A percentile compares a stretch with the other conserved stretches of the same genome.
Evolutionary conservation across 1,140 invertebrate species (phyloP).

Genomic region (Atta colombica): DNA sequence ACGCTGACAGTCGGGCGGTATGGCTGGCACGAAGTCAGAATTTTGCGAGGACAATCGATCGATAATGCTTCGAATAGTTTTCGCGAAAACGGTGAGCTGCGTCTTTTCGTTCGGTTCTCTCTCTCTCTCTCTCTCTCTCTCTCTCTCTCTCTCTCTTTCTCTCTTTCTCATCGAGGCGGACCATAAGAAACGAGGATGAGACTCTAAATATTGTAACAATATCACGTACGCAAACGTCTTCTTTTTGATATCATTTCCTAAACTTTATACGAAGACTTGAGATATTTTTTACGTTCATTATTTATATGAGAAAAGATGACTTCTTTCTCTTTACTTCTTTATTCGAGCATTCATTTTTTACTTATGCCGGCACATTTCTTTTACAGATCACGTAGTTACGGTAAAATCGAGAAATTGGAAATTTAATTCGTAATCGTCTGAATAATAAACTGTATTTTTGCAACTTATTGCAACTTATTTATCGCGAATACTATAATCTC

Average conservation of each 20-base stretch:
- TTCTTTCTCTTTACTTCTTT: neutral
- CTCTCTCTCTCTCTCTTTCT: no score
- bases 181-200: neutral
- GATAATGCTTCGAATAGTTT: constrained; percentile 59
- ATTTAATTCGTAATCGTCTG: neutral
- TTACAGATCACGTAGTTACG: neutral
- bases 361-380: neutral
- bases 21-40: constrained; percentile 48
- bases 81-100: constrained; percentile 41
- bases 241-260: neutral
- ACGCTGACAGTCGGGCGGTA: constrained; percentile 38
- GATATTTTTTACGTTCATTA: neutral
- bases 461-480: neutral
- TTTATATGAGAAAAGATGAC: neutral
- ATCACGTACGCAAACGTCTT: neutral
- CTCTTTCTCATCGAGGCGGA: neutral
- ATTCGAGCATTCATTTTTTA: neutral
- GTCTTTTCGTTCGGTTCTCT: constrained; percentile 45
- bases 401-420: neutral
- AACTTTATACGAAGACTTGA: neutral
- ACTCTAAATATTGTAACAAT: neutral
- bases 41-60: constrained; percentile 77
- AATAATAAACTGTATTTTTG: neutral
- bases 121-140: constrained; percentile 5
- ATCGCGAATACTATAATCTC: neutral